These are phyloP conservation scores for Alentia gelatinosa DNA, from an alignment of 2,888 invertebrate genomes.

Conservation along the genomic window DNA sequence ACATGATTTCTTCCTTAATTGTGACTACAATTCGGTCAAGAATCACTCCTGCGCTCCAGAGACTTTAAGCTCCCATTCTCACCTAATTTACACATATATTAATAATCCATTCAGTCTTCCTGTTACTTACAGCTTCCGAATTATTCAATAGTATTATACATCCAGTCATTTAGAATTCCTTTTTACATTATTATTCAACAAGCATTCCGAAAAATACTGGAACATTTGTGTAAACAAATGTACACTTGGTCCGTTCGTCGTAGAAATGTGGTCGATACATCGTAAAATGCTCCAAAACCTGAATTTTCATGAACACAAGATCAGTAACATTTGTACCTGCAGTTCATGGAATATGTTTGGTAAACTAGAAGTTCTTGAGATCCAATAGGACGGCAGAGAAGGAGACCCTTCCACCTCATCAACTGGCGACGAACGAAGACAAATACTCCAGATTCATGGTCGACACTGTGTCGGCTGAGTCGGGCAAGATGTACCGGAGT, in stretches of 20 bases:
- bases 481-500: constrained; percentile 43
- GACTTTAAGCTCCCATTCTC: constrained; percentile 33
- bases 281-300: constrained; percentile 53
- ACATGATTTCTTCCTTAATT: constrained; percentile 7
- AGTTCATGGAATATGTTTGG: constrained; percentile 49
- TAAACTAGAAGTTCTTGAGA: constrained; percentile 46
- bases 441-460: constrained; percentile 47
- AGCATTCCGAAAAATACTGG: constrained; percentile 42
- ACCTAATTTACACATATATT: constrained; percentile 48
- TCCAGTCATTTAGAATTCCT: neutral
- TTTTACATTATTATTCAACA: constrained; percentile 50
- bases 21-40: neutral
- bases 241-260: constrained; percentile 51
- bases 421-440: constrained; percentile 37
- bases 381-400: constrained; percentile 45
- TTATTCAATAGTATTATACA: constrained; percentile 24
- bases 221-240: constrained; percentile 32
- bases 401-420: neutral
- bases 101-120: constrained; percentile 42
- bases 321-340: constrained; percentile 32
- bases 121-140: constrained; percentile 7
- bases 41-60: neutral
- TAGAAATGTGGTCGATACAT: constrained; percentile 43
- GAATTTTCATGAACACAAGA: constrained; percentile 48
- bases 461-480: neutral